Conservation (phyloP, 2,113 vertebrate species). For the Neomonachus schauinslandi region DNA sequence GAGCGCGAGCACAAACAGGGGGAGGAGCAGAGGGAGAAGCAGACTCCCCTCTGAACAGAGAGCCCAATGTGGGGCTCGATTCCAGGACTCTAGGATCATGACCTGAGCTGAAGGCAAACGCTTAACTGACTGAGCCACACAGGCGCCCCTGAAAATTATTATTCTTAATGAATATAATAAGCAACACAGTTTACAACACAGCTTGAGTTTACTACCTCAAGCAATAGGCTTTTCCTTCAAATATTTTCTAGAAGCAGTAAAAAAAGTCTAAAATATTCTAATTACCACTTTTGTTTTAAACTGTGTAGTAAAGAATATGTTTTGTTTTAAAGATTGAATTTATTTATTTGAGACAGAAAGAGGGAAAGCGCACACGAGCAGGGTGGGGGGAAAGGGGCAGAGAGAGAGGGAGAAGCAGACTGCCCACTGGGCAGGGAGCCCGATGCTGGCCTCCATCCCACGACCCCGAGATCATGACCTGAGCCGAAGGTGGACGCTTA, state of each 20-base stretch:
- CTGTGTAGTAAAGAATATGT: background rate
- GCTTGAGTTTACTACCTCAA: background rate
- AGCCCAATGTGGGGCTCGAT: no score
- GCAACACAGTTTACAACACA: background rate
- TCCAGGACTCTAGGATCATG: no score
- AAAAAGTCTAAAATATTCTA: conserved; percentile 34
- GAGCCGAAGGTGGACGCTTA: background rate
- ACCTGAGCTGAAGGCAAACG: no score
- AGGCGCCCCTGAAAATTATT: background rate
- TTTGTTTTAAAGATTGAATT: no score
- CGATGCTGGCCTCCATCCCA: background rate
- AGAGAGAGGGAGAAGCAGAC: background rate
- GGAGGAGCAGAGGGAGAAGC: no score
- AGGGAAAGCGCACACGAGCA: background rate
- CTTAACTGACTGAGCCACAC: no score
- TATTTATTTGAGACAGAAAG: background rate
- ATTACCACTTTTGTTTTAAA: conserved; percentile 55
- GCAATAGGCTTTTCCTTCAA: background rate
- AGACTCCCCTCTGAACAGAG: no score
- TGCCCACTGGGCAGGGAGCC: background rate
- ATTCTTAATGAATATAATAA: conserved; percentile 34
- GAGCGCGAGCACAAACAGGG: no score
- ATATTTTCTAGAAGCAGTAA: background rate
- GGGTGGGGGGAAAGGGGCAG: background rate
- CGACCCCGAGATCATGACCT: background rate